These are phyloP conservation scores for Zootermopsis nevadensis DNA, from an alignment of 2,888 invertebrate genomes.

Conservation along the genomic window DNA sequence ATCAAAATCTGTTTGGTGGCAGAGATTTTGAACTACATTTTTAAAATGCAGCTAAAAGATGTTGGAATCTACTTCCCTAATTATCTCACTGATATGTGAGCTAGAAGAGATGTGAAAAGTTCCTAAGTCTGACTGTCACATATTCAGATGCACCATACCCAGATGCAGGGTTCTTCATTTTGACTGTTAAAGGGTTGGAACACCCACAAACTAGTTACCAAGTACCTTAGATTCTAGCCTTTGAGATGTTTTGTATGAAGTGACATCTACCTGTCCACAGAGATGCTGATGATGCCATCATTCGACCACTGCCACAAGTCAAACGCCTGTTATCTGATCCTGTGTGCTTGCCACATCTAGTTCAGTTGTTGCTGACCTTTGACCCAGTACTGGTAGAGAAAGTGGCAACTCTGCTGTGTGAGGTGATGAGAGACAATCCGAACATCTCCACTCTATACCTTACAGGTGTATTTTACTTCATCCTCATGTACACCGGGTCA, in stretches of 20 bases:
- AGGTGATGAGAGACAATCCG: conserved; percentile 96
- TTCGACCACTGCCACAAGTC: conserved; percentile 93
- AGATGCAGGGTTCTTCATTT: not conserved
- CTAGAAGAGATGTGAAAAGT: no score
- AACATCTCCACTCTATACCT: conserved; percentile 93
- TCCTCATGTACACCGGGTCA: conserved; percentile 98
- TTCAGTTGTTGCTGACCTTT: conserved; percentile 94
- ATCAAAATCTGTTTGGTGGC: no score
- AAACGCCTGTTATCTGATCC: conserved; percentile 90
- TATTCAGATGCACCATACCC: not conserved
- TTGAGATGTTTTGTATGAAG: not conserved
- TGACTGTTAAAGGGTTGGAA: no score
- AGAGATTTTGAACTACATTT: no score
- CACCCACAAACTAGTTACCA: not conserved
- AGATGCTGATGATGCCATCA: conserved; percentile 92
- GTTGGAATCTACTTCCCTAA: no score
- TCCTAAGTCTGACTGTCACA: no score
- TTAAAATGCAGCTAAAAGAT: no score
- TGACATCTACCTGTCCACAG: no score
- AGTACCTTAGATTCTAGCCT: not conserved
- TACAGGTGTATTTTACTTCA: conserved; percentile 97
- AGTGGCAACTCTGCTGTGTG: conserved; percentile 88
- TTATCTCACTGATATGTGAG: no score
- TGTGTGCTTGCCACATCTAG: conserved; percentile 91
- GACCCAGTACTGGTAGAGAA: conserved; percentile 97